phyloP scores from a whole-genome alignment of 2,113 vertebrate species.

The Cyanoramphus novaezelandiae region DNA sequence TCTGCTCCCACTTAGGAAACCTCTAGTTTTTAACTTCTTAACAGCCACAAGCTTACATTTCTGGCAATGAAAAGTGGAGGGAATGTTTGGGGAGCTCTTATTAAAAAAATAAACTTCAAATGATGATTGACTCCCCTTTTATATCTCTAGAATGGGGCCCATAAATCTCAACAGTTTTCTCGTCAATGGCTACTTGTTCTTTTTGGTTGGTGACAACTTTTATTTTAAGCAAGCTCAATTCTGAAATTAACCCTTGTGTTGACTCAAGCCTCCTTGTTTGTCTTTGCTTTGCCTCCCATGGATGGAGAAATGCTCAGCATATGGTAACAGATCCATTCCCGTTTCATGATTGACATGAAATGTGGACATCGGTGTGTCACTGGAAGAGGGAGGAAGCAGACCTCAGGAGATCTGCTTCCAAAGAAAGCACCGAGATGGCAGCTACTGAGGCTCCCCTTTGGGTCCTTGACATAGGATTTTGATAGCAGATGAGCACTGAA shows the following conservation, averaged over 20 bases:
- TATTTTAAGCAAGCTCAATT: conserved; percentile 51
- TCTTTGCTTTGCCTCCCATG: conserved; percentile 33
- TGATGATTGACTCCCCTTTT: conserved; percentile 66
- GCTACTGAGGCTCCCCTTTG: background rate
- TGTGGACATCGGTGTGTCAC: background rate
- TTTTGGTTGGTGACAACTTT: conserved; percentile 62
- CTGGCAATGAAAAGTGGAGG: conserved; percentile 52
- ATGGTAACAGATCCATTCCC: background rate
- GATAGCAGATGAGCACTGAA: background rate
- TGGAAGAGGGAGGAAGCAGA: background rate
- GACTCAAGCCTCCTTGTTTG: conserved; percentile 51
- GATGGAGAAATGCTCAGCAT: background rate
- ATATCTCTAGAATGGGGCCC: conserved; percentile 46
- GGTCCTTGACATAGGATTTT: background rate
- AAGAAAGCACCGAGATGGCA: background rate
- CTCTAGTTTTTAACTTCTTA: conserved; percentile 71
- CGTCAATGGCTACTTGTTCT: conserved; percentile 68
- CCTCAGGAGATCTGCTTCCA: background rate
- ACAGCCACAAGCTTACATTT: conserved; percentile 50
- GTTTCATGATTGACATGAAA: background rate
- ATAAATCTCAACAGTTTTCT: conserved; percentile 68
- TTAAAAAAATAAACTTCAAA: conserved; percentile 71
- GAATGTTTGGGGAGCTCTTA: conserved; percentile 62
- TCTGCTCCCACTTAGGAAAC: conserved; percentile 68
- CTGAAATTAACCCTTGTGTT: conserved; percentile 61